These are phyloP conservation scores for Pachycephus smyrnensis DNA, from an alignment of 2,888 invertebrate genomes.

Conservation along the genomic window DNA sequence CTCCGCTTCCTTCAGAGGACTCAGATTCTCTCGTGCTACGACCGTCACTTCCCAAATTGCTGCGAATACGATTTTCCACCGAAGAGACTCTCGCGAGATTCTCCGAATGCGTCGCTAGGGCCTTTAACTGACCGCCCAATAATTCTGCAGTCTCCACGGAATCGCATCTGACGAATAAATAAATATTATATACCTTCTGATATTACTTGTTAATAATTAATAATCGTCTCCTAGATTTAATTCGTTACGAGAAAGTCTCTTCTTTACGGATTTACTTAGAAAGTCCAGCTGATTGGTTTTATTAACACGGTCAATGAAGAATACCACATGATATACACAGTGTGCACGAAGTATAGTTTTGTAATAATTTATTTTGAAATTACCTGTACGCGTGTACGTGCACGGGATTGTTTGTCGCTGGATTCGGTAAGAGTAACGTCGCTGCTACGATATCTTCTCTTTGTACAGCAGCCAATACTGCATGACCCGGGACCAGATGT, in stretches of 20 bases:
- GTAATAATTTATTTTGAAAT: not conserved
- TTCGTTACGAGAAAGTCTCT: not conserved
- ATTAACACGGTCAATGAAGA: not conserved
- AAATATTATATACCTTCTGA: not conserved
- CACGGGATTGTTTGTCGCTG: constrained; percentile 92
- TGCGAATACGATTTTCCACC: constrained; percentile 88
- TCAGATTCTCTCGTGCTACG: constrained; percentile 76
- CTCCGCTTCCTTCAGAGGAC: constrained; percentile 81
- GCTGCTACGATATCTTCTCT: constrained; percentile 94
- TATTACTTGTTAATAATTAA: not conserved
- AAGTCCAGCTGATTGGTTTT: not conserved
- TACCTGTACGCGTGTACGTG: constrained; percentile 90
- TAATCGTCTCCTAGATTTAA: not conserved
- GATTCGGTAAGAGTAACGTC: constrained; percentile 92
- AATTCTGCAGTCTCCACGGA: constrained; percentile 92
- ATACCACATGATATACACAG: not conserved
- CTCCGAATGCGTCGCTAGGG: constrained; percentile 70
- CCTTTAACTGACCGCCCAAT: constrained; percentile 86
- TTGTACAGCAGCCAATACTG: constrained; percentile 91
- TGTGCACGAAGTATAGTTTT: not conserved
- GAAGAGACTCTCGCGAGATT: constrained; percentile 65
- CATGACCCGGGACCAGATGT: constrained; percentile 94
- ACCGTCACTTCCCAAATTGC: constrained; percentile 74
- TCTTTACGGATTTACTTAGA: not conserved
- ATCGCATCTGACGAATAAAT: constrained; percentile 77